phyloP scores from a whole-genome alignment of 2,113 vertebrate species.

The Felis catus region DNA sequence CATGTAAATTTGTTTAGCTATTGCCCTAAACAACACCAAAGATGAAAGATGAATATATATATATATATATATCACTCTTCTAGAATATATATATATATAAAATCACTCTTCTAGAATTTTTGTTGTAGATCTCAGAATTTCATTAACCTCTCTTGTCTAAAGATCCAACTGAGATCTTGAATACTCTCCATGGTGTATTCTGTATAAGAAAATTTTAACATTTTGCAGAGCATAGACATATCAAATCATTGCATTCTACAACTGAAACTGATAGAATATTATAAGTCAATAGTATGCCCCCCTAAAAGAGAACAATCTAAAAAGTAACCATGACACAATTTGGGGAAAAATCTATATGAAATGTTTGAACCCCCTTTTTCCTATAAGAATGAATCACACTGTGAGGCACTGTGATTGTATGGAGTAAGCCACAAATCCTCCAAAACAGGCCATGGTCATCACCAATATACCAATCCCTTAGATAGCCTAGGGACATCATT shows the following conservation, averaged over 20 bases:
- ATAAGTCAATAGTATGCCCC: not conserved
- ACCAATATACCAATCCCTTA: fast-evolving
- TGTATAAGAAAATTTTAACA: not conserved
- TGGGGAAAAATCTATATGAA: not conserved
- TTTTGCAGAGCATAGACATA: not conserved
- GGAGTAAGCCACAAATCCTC: fast-evolving
- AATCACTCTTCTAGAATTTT: not conserved
- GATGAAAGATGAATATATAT: not conserved
- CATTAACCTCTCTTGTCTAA: not conserved
- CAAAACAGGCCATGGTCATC: not conserved
- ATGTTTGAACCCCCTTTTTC: fast-evolving
- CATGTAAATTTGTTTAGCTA: not conserved
- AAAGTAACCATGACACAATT: not conserved
- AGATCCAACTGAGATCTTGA: not conserved
- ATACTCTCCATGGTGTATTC: not conserved
- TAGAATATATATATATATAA: not conserved
- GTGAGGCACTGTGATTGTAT: not conserved
- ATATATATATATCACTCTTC: not conserved
- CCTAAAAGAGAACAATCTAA: too few relatives aligned
- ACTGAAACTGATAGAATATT: not conserved
- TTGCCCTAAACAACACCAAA: not conserved
- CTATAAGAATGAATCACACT: fast-evolving
- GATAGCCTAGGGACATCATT: fast-evolving
- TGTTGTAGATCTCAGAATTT: not conserved
- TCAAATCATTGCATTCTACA: not conserved